Conservation (phyloP, 2,113 vertebrate species). For the Crotalus horridus region DNA sequence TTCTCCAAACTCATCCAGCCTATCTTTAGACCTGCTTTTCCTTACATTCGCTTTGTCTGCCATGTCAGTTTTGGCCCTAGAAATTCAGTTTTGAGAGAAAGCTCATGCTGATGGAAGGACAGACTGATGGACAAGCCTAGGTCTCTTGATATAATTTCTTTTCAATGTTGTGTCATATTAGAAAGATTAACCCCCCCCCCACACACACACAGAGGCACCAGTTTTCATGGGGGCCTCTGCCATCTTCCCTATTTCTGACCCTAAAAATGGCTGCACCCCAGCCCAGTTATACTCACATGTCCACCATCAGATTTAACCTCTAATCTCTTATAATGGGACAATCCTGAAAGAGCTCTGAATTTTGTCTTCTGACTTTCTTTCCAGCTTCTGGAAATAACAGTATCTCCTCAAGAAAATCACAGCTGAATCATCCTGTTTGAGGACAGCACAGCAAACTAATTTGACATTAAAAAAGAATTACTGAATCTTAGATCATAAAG, state of each 20-base stretch:
- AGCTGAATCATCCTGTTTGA: slow-evolving; percentile 42
- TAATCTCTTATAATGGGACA: neutral
- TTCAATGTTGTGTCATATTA: neutral
- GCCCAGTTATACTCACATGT: neutral
- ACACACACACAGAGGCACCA: neutral
- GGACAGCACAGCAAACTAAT: slow-evolving; percentile 30
- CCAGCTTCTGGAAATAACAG: slow-evolving; percentile 46
- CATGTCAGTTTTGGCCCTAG: neutral
- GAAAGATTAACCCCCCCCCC: neutral
- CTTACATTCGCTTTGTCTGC: neutral
- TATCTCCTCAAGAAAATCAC: slow-evolving; percentile 25
- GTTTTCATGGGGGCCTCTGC: no score
- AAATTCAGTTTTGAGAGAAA: neutral
- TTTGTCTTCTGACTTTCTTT: slow-evolving; percentile 50
- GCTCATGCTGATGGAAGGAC: neutral
- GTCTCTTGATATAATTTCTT: neutral
- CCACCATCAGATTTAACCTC: neutral
- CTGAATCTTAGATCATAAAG: slow-evolving; percentile 52
- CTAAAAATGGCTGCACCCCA: neutral
- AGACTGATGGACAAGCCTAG: neutral
- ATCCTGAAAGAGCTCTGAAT: neutral
- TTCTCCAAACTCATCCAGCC: neutral
- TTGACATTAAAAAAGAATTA: slow-evolving; percentile 12
- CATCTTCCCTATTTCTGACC: neutral
- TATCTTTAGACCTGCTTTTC: neutral